phyloP scores from a whole-genome alignment of 2,888 invertebrate species.

The Xanthostigma xanthostigma region DNA sequence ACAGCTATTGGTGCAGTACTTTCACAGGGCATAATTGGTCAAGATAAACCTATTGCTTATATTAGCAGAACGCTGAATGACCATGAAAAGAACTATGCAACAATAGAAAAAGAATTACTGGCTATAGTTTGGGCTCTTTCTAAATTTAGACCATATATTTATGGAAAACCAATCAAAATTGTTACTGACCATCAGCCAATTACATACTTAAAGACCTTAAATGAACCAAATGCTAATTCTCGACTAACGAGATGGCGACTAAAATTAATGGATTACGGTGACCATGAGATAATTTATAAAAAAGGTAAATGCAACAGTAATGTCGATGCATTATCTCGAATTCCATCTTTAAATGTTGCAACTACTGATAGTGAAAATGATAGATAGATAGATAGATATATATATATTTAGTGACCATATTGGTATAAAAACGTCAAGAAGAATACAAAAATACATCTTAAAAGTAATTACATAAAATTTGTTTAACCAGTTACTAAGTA shows the following conservation, averaged over 20 bases:
- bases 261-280: constrained; percentile 19
- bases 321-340: constrained; percentile 16
- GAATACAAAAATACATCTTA: too few relatives aligned
- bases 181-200: constrained; percentile 25
- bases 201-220: constrained; percentile 21
- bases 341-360: constrained; percentile 11
- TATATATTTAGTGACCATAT: too few relatives aligned
- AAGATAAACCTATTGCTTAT: constrained; percentile 13
- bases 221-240: constrained; percentile 20
- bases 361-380: too few relatives aligned
- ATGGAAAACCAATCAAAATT: constrained; percentile 21
- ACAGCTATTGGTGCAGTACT: constrained; percentile 13
- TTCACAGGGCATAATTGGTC: constrained; percentile 9
- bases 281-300: constrained; percentile 18
- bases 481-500: too few relatives aligned
- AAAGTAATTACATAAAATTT: too few relatives aligned
- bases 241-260: constrained; percentile 22
- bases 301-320: constrained; percentile 17
- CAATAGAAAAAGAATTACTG: constrained; percentile 18
- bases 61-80: constrained; percentile 13
- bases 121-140: constrained; percentile 17
- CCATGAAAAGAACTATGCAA: constrained; percentile 14
- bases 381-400: too few relatives aligned
- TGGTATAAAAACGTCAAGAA: too few relatives aligned
- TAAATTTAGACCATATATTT: constrained; percentile 18